Conservation (phyloP, 2,888 invertebrate species). For the Eulithis prunata region DNA sequence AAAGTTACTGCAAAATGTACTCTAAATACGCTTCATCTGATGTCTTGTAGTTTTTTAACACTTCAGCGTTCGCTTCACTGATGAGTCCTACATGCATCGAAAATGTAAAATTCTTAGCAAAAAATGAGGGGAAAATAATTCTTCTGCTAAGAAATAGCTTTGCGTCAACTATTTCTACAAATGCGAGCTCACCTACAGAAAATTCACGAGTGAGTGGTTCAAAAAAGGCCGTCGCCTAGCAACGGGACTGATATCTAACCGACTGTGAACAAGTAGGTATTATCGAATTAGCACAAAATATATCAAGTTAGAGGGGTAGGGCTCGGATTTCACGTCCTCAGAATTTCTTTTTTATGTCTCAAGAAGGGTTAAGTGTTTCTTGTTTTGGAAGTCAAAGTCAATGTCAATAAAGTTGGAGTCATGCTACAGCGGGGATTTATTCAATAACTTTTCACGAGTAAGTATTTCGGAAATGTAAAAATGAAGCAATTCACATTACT, state of each 20-base stretch:
- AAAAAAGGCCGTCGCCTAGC: constrained; percentile 44
- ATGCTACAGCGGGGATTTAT: too few relatives aligned
- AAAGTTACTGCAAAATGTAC: not conserved
- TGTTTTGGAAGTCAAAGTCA: not conserved
- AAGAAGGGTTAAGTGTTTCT: constrained; percentile 2
- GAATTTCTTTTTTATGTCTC: not conserved
- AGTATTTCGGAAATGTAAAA: too few relatives aligned
- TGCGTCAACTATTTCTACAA: constrained; percentile 1
- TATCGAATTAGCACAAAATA: constrained; percentile 29
- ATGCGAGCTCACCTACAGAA: constrained; percentile 39
- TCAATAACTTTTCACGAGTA: too few relatives aligned
- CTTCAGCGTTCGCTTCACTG: constrained; percentile 18
- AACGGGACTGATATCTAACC: constrained; percentile 45
- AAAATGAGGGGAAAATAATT: not conserved
- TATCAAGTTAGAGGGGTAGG: constrained; percentile 21
- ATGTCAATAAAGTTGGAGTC: not conserved
- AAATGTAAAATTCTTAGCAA: not conserved
- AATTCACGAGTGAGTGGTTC: constrained; percentile 39
- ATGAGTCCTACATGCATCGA: constrained; percentile 25
- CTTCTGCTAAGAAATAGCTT: not conserved
- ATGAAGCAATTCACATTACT: too few relatives aligned
- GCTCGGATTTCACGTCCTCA: constrained; percentile 6
- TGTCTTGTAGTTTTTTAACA: not conserved
- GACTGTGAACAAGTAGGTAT: constrained; percentile 40
- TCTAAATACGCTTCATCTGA: constrained; percentile 13